These are phyloP conservation scores for Lethenteron camtschaticum DNA, from an alignment of 2,113 vertebrate species.

Conservation along the genomic window DNA sequence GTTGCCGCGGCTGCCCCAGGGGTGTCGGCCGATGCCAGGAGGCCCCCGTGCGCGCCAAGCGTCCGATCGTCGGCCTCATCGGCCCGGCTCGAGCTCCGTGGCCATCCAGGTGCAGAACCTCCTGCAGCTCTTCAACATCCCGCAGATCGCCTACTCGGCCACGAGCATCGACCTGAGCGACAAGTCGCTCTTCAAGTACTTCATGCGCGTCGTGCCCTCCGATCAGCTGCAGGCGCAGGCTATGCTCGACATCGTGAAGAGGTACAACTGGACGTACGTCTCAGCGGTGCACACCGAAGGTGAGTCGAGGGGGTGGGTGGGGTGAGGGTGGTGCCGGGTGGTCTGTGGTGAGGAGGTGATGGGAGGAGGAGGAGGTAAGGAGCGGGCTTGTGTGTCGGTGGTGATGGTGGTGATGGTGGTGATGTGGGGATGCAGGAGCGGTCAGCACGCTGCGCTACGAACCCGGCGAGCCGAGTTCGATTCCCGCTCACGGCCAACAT, in stretches of 20 bases:
- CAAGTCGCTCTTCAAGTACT: constrained; percentile 93
- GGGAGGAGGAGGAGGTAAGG: background rate
- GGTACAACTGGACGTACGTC: constrained; percentile 97
- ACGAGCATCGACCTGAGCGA: constrained; percentile 94
- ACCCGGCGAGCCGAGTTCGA: too few relatives aligned
- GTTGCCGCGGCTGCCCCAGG: constrained; percentile 15
- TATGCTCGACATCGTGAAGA: constrained; percentile 88
- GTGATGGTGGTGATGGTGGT: too few relatives aligned
- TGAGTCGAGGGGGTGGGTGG: constrained; percentile 22
- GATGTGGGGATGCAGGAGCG: too few relatives aligned
- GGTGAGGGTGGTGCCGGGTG: background rate
- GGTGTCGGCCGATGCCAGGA: constrained; percentile 63
- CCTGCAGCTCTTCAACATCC: constrained; percentile 91
- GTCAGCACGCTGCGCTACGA: too few relatives aligned
- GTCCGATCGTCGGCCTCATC: constrained; percentile 86
- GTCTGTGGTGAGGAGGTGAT: background rate
- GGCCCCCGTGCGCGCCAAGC: constrained; percentile 46
- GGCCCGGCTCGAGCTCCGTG: constrained; percentile 92
- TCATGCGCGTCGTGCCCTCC: constrained; percentile 81
- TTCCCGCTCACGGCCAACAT: too few relatives aligned
- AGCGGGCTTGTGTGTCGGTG: background rate
- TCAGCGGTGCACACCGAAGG: constrained; percentile 95
- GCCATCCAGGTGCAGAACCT: constrained; percentile 97
- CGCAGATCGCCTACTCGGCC: constrained; percentile 90
- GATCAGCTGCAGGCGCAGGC: constrained; percentile 83